These are phyloP conservation scores for Dexiosoma caninum DNA, from an alignment of 2,888 invertebrate genomes.

Conservation along the genomic window DNA sequence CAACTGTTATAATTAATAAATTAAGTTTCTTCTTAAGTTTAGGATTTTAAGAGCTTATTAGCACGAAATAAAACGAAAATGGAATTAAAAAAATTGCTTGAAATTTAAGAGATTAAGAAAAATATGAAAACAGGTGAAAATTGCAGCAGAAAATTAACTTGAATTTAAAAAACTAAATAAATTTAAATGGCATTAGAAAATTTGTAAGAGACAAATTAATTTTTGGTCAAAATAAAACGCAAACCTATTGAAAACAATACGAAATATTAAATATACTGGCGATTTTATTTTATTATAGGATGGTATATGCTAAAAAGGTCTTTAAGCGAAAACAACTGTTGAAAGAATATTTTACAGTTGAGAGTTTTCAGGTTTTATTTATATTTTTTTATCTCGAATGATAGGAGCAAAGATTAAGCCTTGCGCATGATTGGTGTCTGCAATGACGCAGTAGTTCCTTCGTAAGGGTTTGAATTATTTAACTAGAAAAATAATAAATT, in stretches of 20 bases:
- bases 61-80: background rate
- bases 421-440: too few relatives aligned
- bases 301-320: too few relatives aligned
- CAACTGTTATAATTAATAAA: constrained; percentile 23
- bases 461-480: too few relatives aligned
- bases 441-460: too few relatives aligned
- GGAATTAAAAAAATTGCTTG: constrained; percentile 7
- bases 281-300: too few relatives aligned
- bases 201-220: background rate
- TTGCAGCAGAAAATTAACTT: constrained; percentile 36
- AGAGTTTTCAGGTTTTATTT: too few relatives aligned
- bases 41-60: constrained; percentile 45
- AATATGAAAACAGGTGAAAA: constrained; percentile 6
- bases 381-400: too few relatives aligned
- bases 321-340: too few relatives aligned
- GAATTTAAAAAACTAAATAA: constrained; percentile 9
- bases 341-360: too few relatives aligned
- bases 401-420: too few relatives aligned
- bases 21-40: constrained; percentile 1
- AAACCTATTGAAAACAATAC: constrained; percentile 53
- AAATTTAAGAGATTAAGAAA: constrained; percentile 24
- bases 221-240: constrained; percentile 11
- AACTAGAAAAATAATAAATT: too few relatives aligned
- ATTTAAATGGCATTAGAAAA: background rate
- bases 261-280: background rate